Percentiles rank a stretch among this genome's conserved stretches.
Evolutionary conservation across 2,113 vertebrate genomes (phyloP).

Genomic region (Thalassoma bifasciatum): DNA sequence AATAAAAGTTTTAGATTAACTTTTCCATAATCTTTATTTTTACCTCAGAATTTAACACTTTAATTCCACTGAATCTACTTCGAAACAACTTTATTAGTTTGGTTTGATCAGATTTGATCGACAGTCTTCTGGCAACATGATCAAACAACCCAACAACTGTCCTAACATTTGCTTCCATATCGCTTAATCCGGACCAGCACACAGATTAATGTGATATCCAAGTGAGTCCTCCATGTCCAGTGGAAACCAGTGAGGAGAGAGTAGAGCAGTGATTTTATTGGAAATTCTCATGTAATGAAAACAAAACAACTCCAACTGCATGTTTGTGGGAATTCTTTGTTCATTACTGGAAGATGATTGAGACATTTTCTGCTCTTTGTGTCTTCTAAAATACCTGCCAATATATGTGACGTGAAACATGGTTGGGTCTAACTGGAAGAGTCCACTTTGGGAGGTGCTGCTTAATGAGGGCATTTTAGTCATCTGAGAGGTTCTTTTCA

Average conservation of each 20-base stretch:
- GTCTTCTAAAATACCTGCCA: background rate
- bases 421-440: background rate
- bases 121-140: background rate
- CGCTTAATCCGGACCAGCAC: slow-evolving; percentile 5
- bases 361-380: background rate
- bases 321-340: background rate
- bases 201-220: background rate
- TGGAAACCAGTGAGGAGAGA: background rate
- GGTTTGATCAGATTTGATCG: slow-evolving; percentile 7
- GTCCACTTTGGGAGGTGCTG: background rate
- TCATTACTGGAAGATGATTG: background rate
- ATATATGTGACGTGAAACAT: background rate
- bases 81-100: background rate
- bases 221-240: background rate
- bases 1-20: background rate
- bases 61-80: background rate
- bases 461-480: slow-evolving; percentile 2
- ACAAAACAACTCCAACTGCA: background rate
- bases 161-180: slow-evolving; percentile 19
- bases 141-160: slow-evolving; percentile 22
- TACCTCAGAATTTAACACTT: background rate
- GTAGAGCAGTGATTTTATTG: background rate
- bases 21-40: background rate
- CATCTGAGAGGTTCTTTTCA: slow-evolving; percentile 19
- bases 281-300: background rate